These are phyloP conservation scores for Trachops cirrhosus DNA, from an alignment of 2,797 vertebrate genomes.

Conservation along the genomic window DNA sequence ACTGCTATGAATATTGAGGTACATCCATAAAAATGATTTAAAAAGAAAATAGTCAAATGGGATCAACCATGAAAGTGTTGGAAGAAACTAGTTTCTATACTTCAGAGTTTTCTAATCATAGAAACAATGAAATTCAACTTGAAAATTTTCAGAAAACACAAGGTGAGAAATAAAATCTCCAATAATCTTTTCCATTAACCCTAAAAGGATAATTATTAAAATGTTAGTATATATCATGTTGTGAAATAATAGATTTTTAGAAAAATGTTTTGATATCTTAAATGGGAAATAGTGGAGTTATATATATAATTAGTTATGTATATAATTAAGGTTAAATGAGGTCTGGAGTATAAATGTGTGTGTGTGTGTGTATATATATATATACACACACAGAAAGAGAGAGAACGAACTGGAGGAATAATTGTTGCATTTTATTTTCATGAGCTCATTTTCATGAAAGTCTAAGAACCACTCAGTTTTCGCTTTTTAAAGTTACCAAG, in stretches of 20 bases:
- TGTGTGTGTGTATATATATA: too few species aligned
- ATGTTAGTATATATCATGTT: not conserved
- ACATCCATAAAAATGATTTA: not conserved
- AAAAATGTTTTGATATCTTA: not conserved
- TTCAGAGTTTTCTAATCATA: not conserved
- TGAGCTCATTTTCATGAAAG: too few species aligned
- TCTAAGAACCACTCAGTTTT: too few species aligned
- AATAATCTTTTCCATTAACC: not conserved
- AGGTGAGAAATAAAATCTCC: not conserved
- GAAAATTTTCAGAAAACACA: not conserved
- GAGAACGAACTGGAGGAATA: not conserved
- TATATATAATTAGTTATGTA: not conserved
- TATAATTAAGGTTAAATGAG: too few species aligned
- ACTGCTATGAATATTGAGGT: too few species aligned
- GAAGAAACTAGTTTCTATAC: not conserved
- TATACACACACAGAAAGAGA: too few species aligned
- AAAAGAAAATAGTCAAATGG: not conserved
- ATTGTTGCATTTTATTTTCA: not conserved
- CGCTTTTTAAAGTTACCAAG: too few species aligned
- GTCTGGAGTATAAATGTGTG: too few species aligned
- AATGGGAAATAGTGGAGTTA: not conserved
- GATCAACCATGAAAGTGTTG: not conserved
- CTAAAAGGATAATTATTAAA: constrained; percentile 3
- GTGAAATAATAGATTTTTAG: not conserved
- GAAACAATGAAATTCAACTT: not conserved